phyloP scores from a whole-genome alignment of 2,888 invertebrate genomes.

The Sinelater perroti region DNA sequence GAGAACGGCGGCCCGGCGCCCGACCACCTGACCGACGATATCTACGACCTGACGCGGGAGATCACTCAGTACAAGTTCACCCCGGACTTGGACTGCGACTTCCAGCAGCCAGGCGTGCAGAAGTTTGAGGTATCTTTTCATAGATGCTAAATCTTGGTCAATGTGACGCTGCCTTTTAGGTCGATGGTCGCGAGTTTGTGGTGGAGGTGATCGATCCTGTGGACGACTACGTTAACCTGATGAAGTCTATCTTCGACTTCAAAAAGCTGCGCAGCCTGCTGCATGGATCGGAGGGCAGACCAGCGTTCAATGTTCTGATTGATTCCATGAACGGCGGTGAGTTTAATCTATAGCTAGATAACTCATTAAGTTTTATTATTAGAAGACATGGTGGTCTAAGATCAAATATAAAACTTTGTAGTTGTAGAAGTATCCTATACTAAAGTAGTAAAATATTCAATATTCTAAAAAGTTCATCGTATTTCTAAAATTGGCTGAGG shows the following conservation, averaged over 20 bases:
- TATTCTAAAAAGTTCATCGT: too few species aligned
- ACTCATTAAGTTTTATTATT: slow-evolving; percentile 2
- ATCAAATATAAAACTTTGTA: too few species aligned
- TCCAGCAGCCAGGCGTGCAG: slow-evolving; percentile 75
- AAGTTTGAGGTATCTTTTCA: slow-evolving; percentile 66
- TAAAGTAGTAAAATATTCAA: too few species aligned
- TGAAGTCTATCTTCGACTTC: slow-evolving; percentile 99
- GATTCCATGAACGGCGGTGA: slow-evolving; percentile 95
- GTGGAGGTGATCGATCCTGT: slow-evolving; percentile 94
- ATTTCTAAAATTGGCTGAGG: too few species aligned
- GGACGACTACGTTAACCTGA: slow-evolving; percentile 84
- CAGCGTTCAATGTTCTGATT: slow-evolving; percentile 85
- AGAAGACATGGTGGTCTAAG: too few species aligned
- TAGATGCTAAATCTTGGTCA: too few species aligned
- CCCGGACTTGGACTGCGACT: slow-evolving; percentile 78
- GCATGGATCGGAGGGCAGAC: slow-evolving; percentile 70
- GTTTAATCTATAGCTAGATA: slow-evolving; percentile 30
- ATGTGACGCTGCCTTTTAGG: slow-evolving; percentile 64
- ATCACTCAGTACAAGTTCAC: slow-evolving; percentile 85
- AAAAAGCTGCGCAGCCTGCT: slow-evolving; percentile 76
- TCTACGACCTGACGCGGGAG: slow-evolving; percentile 80
- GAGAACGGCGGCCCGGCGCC: slow-evolving; percentile 98
- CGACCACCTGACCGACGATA: slow-evolving; percentile 86
- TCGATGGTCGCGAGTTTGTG: slow-evolving; percentile 76
- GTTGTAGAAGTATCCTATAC: too few species aligned